Base-by-base conservation (phyloP, 2,797 vertebrate genomes). In the Mionectes olivaceus region DNA sequence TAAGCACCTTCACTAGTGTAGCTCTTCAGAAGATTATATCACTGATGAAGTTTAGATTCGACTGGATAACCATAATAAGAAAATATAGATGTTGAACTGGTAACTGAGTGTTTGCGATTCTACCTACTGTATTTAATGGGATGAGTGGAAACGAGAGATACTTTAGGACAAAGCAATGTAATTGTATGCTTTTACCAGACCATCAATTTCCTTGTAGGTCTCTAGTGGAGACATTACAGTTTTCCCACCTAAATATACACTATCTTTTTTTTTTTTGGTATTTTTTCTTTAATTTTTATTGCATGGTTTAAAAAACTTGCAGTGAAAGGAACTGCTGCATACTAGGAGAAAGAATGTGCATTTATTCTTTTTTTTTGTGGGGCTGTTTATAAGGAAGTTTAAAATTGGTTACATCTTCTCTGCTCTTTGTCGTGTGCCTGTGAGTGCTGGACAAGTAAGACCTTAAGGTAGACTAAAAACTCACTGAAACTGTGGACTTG, bases 381-480 rank as follows among this genome's bases (percentile, higher is more conserved):
- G 4, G 25, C n/a, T 63, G 10, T 41, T 80, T 83, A 30, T 9
- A 76, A 43, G 55, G 15, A 67, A 53, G n/a, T 21, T 28, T 82
- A 33, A 37, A 57, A 35, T 63, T 0, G 1, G 7, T 19, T 69
- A 0, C 4, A 3, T 68, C 28, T 52, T 63, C 27, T 10, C 7
- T 83, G 18, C 52, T 67, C 19, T 70, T 78, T 67, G 28, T 56
- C 5, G 4, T 19, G 2, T 76, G 8, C 11, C 25, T 83, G 19
- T 80, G 61, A 78, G 25, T 71, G 9, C 37, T 78, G 27, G 61
- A 32, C 41, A 86, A 81, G 35, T 50, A 67, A 22, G 77, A 37
- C 19, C 7, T 27, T 60, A 37, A 70, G 32, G 44, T 19, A 23
- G n/a, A 17, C 24, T 64, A 53, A 75, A 78, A 75, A 39, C 27